Percentiles rank a stretch among this genome's conserved stretches.
phyloP scores from a whole-genome alignment of 2,888 invertebrate species.

The Lomographa bimaculata region DNA sequence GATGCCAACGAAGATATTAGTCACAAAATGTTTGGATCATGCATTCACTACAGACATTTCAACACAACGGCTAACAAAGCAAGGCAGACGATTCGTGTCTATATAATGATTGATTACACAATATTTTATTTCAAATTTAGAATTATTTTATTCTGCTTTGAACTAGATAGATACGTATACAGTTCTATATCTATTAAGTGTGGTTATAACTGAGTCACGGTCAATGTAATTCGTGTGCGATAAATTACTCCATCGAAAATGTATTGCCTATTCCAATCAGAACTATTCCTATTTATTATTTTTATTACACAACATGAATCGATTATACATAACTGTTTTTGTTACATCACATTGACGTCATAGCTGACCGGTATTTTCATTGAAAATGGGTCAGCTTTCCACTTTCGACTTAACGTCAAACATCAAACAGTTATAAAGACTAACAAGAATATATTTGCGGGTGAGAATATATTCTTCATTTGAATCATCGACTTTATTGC shows the following conservation, averaged over 20 bases:
- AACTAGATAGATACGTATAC: constrained; percentile 9
- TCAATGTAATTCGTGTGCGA: constrained; percentile 30
- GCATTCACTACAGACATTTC: constrained; percentile 12
- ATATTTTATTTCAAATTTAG: too few relatives aligned
- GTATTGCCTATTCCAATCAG: constrained; percentile 28
- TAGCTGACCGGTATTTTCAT: constrained; percentile 47
- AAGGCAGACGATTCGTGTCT: not conserved
- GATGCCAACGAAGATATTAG: constrained; percentile 42
- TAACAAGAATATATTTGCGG: constrained; percentile 35
- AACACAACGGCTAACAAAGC: constrained; percentile 3
- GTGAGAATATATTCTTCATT: constrained; percentile 22
- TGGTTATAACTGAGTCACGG: constrained; percentile 34
- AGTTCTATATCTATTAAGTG: constrained; percentile 7
- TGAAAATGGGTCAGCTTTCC: constrained; percentile 72
- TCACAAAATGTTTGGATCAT: constrained; percentile 39
- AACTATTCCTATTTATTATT: constrained; percentile 44
- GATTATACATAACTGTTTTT: constrained; percentile 35
- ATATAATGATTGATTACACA: constrained; percentile 10
- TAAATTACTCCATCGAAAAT: constrained; percentile 31
- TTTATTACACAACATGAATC: constrained; percentile 55
- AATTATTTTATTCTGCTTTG: not conserved
- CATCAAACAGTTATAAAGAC: constrained; percentile 43
- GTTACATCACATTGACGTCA: constrained; percentile 71
- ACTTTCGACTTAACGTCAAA: constrained; percentile 65
- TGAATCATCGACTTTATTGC: constrained; percentile 33